These are phyloP conservation scores for Lepidurus apus DNA, from an alignment of 1,140 invertebrate genomes.

Conservation along the genomic window DNA sequence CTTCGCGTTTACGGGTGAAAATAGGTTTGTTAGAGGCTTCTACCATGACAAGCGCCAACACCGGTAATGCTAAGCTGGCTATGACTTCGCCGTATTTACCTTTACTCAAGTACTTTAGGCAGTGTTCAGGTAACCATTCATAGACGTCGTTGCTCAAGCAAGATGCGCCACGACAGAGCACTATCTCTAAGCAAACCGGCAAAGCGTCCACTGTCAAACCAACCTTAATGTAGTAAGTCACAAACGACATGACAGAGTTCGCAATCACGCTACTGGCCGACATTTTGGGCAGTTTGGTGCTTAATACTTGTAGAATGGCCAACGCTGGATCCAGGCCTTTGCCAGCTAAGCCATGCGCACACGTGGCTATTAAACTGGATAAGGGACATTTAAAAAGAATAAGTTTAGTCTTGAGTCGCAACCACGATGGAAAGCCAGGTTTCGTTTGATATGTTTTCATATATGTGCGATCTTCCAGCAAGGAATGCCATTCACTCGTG, in stretches of 20 bases:
- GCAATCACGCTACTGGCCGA: conserved; percentile 27
- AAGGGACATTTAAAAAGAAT: conserved; percentile 20
- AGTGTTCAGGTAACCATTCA: neutral
- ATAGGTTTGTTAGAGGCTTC: neutral
- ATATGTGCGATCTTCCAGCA: neutral
- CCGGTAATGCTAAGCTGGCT: conserved; percentile 19
- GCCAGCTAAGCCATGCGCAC: conserved; percentile 3
- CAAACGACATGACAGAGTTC: conserved; percentile 19
- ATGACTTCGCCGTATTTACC: conserved; percentile 15
- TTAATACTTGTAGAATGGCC: conserved; percentile 2
- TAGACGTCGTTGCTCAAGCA: conserved; percentile 26
- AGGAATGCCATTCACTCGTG: neutral
- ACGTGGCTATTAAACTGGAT: conserved; percentile 24
- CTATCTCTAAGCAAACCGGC: conserved; percentile 22
- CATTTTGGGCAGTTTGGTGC: conserved; percentile 22
- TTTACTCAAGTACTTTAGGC: conserved; percentile 12
- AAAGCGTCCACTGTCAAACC: neutral
- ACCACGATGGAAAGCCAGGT: conserved; percentile 30
- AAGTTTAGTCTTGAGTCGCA: conserved; percentile 27
- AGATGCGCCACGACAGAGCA: conserved; percentile 25
- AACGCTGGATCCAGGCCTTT: conserved; percentile 25
- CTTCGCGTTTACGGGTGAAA: neutral
- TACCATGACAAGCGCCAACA: neutral
- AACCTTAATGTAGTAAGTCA: conserved; percentile 28
- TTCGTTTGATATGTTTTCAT: neutral